Evolutionary conservation across 2,888 invertebrate genomes (phyloP), one percentile per base, ranked within the genome.

Genomic region (Platycheirus rosarum): DNA sequence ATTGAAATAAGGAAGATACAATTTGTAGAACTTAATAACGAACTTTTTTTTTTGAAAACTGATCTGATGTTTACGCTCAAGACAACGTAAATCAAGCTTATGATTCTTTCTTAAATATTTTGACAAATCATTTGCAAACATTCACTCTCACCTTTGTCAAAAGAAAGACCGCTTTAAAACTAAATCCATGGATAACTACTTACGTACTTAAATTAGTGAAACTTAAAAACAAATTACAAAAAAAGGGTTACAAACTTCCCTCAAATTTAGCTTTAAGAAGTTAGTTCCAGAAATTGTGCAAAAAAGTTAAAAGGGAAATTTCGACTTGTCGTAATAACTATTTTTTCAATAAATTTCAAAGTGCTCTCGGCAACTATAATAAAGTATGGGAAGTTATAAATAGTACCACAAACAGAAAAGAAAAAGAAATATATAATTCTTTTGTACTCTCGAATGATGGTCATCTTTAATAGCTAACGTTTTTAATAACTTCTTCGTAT

Each of bases 401-500:
- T 40, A 14, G 14, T 7, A 40, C 14, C 4, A 40, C 13, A n/a
- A 40, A 40, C 6, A n/a, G 40, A 40, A 40, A 40, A 40, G 2
- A n/a, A 7, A 40, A 40, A 40, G 9, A 40, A 14, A 40, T 5
- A 6, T 7, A 35, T 14, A 40, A 8, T 40, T 40, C 14, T 16
- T 35, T 35, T 7, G 14, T 16, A 13, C 8, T 40, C 7, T 40
- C 2, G 7, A 8, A 42, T 40, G 13, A 14, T 40, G 40, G 14
- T 40, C 35, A 53, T 16, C 3, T 53, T 53, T 7, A 53, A 53
- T 35, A 18, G n/a, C n/a, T n/a, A n/a, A n/a, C n/a, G n/a, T n/a
- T n/a, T n/a, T n/a, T n/a, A n/a, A n/a, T n/a, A n/a, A 53, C 8
- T 53, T 53, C 5, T 53, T 53, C 11, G 14, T 18, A 14, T 26